Base-by-base conservation (phyloP, 2,888 invertebrate genomes). In the Sympetrum striolatum region DNA sequence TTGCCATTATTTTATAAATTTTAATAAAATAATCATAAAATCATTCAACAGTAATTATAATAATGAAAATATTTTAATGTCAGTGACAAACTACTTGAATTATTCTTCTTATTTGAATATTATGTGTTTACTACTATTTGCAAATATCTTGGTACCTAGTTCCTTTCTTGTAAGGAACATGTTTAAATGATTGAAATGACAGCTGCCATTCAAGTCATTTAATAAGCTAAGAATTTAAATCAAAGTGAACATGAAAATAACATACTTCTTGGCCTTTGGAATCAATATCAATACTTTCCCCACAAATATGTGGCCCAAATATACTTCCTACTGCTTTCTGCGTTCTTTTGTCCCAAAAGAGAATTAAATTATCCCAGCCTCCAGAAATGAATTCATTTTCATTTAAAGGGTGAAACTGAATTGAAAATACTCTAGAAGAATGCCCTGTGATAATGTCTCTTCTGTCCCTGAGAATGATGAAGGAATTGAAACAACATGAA, bases 201-300 rank as follows among this genome's bases (percentile, higher is more conserved):
- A n/a, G n/a, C n/a, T n/a, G n/a, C n/a, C n/a, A n/a, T n/a, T n/a
- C n/a, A 3, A 44, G 15, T 0, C 35, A 15, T 10, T 14, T 25
- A 81, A 8, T 39, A n/a, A 73, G n/a, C 44, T 48, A 82, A 35
- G 35, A 1, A 39, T 81, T 35, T 25, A 79, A 22, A 35, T 31
- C 22, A 37, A 60, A 35, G 53, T 81, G 18, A 37, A 80, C 18
- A 35, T 44, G 6, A 6, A 39, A 81, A 44, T 5, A 14, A 64
- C 92, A 91, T 92, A 96, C 96, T 94, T 96, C 95, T 92, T 94
- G 95, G 91, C 96, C 96, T 90, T 94, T 94, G 91, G 94, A 94
- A 92, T 95, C 95, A 91, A 96, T 96, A 92, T 96, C 96, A 53
- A 96, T 92, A 0, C 96, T 96, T 93, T 96, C 96, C 0, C 96